Evolutionary conservation across 2,113 vertebrate genomes (phyloP).

Genomic region (western clawed frog (Xenopus tropicalis)): UCB_Xtro_10.0 CM004443.2:101850001-101850500

Average conservation of each 20-base stretch:
- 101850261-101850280: slow-evolving; percentile 20
- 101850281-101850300: slow-evolving; percentile 23
- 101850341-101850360: slow-evolving; percentile 19
- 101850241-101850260: slow-evolving; percentile 35
- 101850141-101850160: background rate
- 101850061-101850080: no score
- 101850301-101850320: background rate
- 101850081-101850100: no score
- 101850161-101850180: background rate
- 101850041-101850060: no score
- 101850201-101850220: slow-evolving; percentile 17
- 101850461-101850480: slow-evolving; percentile 8
- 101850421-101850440: slow-evolving; percentile 36
- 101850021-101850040: no score
- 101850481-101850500: slow-evolving; percentile 13
- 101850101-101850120: no score
- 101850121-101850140: no score
- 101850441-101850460: background rate
- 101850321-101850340: background rate
- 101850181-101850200: background rate
- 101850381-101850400: slow-evolving; percentile 29
- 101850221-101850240: slow-evolving; percentile 38
- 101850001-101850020: no score
- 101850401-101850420: slow-evolving; percentile 34
- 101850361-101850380: background rate